These are phyloP conservation scores for Astropecten irregularis DNA, from an alignment of 53 echinoderm and acorn worm species.

Conservation along the genomic window DNA sequence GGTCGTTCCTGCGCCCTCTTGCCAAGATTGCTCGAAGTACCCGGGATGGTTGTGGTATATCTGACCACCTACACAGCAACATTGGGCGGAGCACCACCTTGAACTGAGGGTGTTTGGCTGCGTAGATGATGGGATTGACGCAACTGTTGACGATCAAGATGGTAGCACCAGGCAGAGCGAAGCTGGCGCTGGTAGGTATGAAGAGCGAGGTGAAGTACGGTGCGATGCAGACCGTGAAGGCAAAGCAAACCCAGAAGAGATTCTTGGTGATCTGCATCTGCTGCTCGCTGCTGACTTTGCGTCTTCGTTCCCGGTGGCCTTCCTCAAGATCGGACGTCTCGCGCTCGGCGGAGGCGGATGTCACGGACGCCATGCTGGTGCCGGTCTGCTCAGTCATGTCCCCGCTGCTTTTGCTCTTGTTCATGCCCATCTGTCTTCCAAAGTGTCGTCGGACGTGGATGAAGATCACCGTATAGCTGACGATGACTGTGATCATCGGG, in stretches of 20 bases:
- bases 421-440: neutral
- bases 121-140: conserved; percentile 48
- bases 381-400: neutral
- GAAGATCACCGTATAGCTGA: conserved; percentile 42
- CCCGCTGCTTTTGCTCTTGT: neutral
- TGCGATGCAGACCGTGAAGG: conserved; percentile 20
- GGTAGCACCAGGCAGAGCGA: conserved; percentile 53
- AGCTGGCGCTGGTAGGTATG: neutral
- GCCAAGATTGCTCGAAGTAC: neutral
- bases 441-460: conserved; percentile 37
- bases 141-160: conserved; percentile 53
- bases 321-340: neutral
- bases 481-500: conserved; percentile 12
- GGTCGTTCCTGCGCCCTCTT: neutral
- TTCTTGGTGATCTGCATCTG: conserved; percentile 54
- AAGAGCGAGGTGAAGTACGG: conserved; percentile 24
- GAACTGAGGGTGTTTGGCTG: conserved; percentile 67
- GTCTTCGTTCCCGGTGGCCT: neutral
- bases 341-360: neutral
- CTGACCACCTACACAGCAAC: conserved; percentile 22
- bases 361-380: neutral
- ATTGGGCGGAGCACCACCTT: conserved; percentile 51
- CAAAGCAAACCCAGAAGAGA: conserved; percentile 28
- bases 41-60: conserved; percentile 41
- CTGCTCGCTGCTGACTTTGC: conserved; percentile 18